These are phyloP conservation scores for Elephantulus edwardii DNA, from an alignment of 2,113 vertebrate species.

Conservation along the genomic window DNA sequence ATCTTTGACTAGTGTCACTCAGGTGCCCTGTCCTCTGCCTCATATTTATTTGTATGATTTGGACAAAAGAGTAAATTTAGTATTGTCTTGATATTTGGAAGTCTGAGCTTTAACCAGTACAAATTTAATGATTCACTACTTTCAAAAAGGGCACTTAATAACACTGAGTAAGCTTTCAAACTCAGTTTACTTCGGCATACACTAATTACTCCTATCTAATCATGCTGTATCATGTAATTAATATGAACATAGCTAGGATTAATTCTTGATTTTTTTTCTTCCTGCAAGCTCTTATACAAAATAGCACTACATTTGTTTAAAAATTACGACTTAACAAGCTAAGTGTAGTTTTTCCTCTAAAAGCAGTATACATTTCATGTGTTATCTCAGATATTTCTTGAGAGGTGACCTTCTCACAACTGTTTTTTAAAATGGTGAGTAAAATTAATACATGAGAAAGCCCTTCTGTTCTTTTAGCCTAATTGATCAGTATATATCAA, in stretches of 20 bases:
- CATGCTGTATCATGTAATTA: constrained; percentile 75
- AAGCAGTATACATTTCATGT: constrained; percentile 26
- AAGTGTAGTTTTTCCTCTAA: constrained; percentile 51
- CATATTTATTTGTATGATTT: constrained; percentile 75
- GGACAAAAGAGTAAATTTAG: constrained; percentile 68
- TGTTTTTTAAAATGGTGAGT: constrained; percentile 17
- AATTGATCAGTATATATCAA: constrained; percentile 76
- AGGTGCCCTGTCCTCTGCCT: constrained; percentile 50
- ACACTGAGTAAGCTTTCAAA: constrained; percentile 75
- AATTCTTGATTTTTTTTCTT: constrained; percentile 56
- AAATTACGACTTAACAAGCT: constrained; percentile 44
- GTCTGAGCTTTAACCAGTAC: constrained; percentile 62
- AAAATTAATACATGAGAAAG: constrained; percentile 62
- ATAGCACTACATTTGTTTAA: constrained; percentile 21
- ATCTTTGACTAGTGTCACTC: constrained; percentile 62
- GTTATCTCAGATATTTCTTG: constrained; percentile 53
- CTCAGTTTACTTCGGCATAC: constrained; percentile 71
- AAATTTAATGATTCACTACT: constrained; percentile 72
- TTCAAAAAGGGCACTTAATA: constrained; percentile 69
- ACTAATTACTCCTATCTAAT: constrained; percentile 70
- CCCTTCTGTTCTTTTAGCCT: constrained; percentile 67
- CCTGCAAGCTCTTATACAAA: not conserved
- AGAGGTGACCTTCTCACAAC: constrained; percentile 55
- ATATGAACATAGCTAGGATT: constrained; percentile 61
- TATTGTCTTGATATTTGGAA: constrained; percentile 73